Evolutionary conservation across 1,140 invertebrate species (phyloP), one percentile per base, ranked within the genome.

Genomic region (Tigriopus japonicus): DNA sequence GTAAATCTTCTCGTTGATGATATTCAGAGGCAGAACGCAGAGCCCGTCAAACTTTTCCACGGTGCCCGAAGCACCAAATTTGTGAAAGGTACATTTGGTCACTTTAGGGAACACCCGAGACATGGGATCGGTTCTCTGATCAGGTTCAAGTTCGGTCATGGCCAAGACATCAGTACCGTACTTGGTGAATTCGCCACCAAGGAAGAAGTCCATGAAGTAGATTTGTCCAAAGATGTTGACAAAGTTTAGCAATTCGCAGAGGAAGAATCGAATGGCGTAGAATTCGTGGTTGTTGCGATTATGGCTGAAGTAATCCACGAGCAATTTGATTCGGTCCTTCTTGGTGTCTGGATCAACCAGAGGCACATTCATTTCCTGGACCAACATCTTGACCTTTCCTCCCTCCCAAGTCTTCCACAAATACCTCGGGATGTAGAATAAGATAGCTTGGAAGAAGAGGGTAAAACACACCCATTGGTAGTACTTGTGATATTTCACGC

Each of bases 341-440:
- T 62, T 63, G 0, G 40, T 23, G 14, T 65, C 63, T 17, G 51
- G 19, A 3, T 62, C 52, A 0, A 63, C 15, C 0, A 66, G 42
- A 0, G 56, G 63, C 49, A 60, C 51, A 43, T 66, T 62, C 42
- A 66, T 52, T 0, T 61, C 43, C 12, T 43, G 59, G 1, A 70
- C 63, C 35, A 73, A 64, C 15, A 63, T 63, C 41, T 65, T 64
- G 15, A 73, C 63, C 7, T 67, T 67, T 3, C 68, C 68, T 1
- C 63, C 65, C 63, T 74, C 71, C 63, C 62, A 66, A 15, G 62
- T 62, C 62, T 84, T 86, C 85, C 85, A 88, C 0, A 87, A 65
- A 67, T 81, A 85, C 1, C 79, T 74, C 0, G 84, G 85, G 35
- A 81, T 78, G 73, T 96, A 96, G 74, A 97, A 98, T 43, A 94